Base-by-base conservation (phyloP, 2,113 vertebrate species). In the Myiagra hebetior region DNA sequence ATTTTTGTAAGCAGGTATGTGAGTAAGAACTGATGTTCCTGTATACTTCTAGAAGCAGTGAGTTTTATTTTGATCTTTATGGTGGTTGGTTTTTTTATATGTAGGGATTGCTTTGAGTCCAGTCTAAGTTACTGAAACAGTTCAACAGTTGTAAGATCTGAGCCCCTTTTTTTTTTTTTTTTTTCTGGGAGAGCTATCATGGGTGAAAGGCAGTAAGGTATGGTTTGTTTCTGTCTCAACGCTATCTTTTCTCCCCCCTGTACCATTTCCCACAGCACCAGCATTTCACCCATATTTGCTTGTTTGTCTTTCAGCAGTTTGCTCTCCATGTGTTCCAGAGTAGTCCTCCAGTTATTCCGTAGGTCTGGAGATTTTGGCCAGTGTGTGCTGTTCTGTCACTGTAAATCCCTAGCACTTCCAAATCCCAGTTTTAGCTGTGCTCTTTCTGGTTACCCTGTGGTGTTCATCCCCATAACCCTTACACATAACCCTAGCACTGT, bases 261-360 rank as follows among this genome's bases (percentile, higher is more conserved):
- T 37, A 60, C 35, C 14, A 11, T 31, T 77, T 18, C 39, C 46
- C 14, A 39, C 20, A 67, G 24, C 26, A 5, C 13, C 30, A 67
- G 39, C 44, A 28, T 78, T 62, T 67, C 13, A 16, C 14, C 37
- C 3, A 0, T 23, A 26, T 3, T 14, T 4, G 0, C 19, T 18
- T 33, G 27, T 24, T 50, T 75, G 28, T 82, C 24, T 57, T 50
- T 10, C 7, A 76, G 62, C 39, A 21, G 8, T 85, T 46, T 67
- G 21, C 37, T 64, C 14, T 60, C 52, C 11, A 0, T 1, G 4
- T 31, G 11, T 60, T 15, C 21, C n/a, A 22, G 46, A 80, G 1
- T 1, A 39, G 4, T 24, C 22, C 15, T 50, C 5, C 35, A 15
- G 41, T 41, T 53, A 49, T n/a, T 81, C n/a, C 11, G 24, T 0